A percentile compares a stretch with the other conserved stretches of the same genome.
Evolutionary conservation across 2,113 vertebrate species (phyloP).

Genomic region (Maccullochella peelii): DNA sequence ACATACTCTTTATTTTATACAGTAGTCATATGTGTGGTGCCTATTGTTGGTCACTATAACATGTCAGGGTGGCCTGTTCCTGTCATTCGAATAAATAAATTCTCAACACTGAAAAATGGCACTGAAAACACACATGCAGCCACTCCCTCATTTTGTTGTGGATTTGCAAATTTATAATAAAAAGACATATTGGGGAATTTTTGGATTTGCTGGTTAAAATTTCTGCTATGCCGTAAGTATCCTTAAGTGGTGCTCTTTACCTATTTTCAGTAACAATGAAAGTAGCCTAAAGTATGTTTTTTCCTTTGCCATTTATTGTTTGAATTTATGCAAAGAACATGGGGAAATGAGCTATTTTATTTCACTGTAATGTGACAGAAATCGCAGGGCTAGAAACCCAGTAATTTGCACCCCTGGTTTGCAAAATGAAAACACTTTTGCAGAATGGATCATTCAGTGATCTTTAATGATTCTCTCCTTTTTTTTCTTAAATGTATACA

Average conservation of each 20-base stretch:
- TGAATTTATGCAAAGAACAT: neutral
- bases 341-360: neutral
- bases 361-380: neutral
- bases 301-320: neutral
- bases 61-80: neutral
- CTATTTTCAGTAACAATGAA: neutral
- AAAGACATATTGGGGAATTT: neutral
- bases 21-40: constrained; percentile 7
- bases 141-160: neutral
- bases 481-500: constrained; percentile 23
- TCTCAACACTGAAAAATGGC: neutral
- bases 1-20: constrained; percentile 25
- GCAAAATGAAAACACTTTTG: neutral
- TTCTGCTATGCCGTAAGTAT: neutral
- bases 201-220: neutral
- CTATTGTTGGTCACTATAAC: constrained; percentile 14
- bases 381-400: neutral
- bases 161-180: neutral
- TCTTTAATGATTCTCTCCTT: neutral
- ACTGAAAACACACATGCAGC: neutral
- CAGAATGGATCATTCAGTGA: neutral
- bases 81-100: neutral
- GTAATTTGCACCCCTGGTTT: neutral
- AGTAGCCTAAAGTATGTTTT: neutral
- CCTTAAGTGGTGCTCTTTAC: neutral